Evolutionary conservation across 2,797 vertebrate genomes (phyloP).

Genomic region (Taenioides sp.): DNA sequence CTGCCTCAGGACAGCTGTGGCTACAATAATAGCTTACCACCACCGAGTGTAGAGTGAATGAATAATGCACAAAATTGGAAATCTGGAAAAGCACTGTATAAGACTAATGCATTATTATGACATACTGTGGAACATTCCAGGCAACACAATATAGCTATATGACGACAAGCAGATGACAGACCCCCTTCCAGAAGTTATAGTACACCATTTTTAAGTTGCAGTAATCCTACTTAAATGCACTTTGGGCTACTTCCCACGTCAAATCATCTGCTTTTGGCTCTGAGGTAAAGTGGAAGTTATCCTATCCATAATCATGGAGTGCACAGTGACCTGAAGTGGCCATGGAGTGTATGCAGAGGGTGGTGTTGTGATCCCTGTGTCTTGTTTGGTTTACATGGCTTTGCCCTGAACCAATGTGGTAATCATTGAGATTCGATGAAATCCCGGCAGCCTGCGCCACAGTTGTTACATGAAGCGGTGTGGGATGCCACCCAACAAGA

Average conservation of each 20-base stretch:
- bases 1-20: no score
- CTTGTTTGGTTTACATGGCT: conserved; percentile 27
- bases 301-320: conserved; percentile 34
- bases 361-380: conserved; percentile 31
- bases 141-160: not conserved
- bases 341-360: conserved; percentile 33
- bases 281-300: conserved; percentile 41
- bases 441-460: conserved; percentile 51
- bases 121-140: not conserved
- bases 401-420: conserved; percentile 44
- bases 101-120: not conserved
- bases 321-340: conserved; percentile 23
- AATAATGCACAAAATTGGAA: no score
- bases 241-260: not conserved
- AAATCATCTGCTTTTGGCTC: conserved; percentile 41
- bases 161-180: no score
- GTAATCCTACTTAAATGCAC: not conserved
- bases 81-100: not conserved
- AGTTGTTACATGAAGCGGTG: conserved; percentile 54
- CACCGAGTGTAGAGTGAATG: no score
- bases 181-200: not conserved
- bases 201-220: not conserved
- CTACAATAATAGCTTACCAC: no score
- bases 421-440: conserved; percentile 60
- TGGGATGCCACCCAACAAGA: conserved; percentile 50